Base-by-base conservation (phyloP, 2,797 vertebrate genomes). In the Philypnodon macrostomus region DNA sequence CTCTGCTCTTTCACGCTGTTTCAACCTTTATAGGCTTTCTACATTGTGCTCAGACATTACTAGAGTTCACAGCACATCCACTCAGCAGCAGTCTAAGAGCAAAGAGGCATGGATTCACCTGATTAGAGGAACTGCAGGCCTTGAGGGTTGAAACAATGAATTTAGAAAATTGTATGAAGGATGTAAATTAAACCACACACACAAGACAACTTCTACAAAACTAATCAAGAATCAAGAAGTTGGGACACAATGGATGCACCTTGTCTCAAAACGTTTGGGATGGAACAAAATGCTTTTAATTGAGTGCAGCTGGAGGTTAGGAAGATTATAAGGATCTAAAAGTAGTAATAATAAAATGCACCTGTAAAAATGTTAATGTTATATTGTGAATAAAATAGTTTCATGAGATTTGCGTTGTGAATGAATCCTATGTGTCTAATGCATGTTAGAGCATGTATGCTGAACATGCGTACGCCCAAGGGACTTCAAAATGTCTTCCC, bases 61-160 rank as follows among this genome's bases (percentile, higher is more conserved):
- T 44, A 36, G 19, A 41, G 34, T 45, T 29, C 26, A 15, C 29
- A 63, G 61, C 32, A 32, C 15, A 63, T 45, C 47, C 49, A 70
- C 33, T 54, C 54, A 69, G 56, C 52, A 16, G 47, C 53, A 60
- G 55, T 67, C 63, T 53, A 63, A 11, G 15, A 41, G 67, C 36
- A 62, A 38, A 47, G 47, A 80, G 46, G 53, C 56, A 70, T 69
- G 58, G 57, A 78, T 73, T 84, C 77, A 83, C 79, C 81, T 83
- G 73, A 40, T 72, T 46, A 64, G 44, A 72, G 54, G 62, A 71
- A 56, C 58, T 24, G 75, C 54, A 64, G 63, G 46, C 77, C 64
- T 75, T 81, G 67, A 54, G 63, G 64, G 56, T 68, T 80, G 47
- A 83, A 75, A 76, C 44, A 75, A 56, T 68, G 76, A 67, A 68